These are phyloP conservation scores for Umimayanthus kanabou DNA, from an alignment of 92 coral and sea anemone species.

Conservation along the genomic window DNA sequence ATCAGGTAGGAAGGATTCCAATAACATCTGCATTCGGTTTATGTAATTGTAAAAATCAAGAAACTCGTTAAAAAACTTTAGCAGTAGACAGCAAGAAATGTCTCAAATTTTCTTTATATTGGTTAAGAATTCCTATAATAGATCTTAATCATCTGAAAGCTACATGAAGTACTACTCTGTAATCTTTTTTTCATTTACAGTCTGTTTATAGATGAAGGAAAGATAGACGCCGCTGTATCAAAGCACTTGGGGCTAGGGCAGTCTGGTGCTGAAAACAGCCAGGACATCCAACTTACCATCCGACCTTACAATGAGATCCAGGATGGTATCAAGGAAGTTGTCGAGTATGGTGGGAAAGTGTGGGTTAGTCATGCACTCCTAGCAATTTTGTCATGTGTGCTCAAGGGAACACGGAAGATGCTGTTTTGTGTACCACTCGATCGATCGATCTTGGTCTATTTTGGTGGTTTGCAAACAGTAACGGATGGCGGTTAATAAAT, in stretches of 20 bases:
- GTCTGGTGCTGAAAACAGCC: constrained; percentile 26
- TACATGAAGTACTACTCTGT: background rate
- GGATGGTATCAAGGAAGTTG: constrained; percentile 68
- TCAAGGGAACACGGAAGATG: too few species aligned
- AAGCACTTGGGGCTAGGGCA: constrained; percentile 76
- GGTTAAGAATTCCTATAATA: too few species aligned
- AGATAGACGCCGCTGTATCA: constrained; percentile 71
- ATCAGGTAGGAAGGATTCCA: too few species aligned
- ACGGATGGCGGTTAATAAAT: too few species aligned
- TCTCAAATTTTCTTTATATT: background rate
- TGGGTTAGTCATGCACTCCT: constrained; percentile 65
- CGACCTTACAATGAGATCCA: constrained; percentile 83
- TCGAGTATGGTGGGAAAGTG: constrained; percentile 62
- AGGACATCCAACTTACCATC: constrained; percentile 47
- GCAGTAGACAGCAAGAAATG: background rate
- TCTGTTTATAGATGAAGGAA: constrained; percentile 80
- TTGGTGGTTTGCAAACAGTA: too few species aligned
- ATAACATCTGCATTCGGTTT: background rate
- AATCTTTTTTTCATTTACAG: constrained; percentile 45
- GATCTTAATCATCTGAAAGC: too few species aligned
- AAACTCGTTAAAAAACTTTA: background rate
- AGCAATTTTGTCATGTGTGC: too few species aligned
- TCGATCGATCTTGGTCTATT: too few species aligned
- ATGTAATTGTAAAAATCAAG: background rate
- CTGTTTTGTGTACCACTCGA: too few species aligned